Conservation (phyloP, 2,888 invertebrate genomes). For the Latrodectus elegans region DNA sequence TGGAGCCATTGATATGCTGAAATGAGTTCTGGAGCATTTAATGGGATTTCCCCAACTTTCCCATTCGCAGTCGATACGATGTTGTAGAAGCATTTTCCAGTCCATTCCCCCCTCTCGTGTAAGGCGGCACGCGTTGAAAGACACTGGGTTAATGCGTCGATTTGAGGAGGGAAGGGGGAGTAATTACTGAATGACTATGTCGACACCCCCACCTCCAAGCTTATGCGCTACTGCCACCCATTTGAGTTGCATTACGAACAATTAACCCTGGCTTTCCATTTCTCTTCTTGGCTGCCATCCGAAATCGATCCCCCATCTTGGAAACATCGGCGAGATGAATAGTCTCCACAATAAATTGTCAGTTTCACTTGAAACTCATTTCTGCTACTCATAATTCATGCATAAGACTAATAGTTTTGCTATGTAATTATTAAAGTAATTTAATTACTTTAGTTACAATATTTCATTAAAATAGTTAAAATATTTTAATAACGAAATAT, state of each 20-base stretch:
- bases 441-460: too few relatives aligned
- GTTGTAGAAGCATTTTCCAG: background rate
- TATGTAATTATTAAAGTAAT: too few relatives aligned
- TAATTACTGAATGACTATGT: slow-evolving; percentile 46
- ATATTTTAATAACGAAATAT: too few relatives aligned
- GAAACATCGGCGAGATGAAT: too few relatives aligned
- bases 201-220: slow-evolving; percentile 24
- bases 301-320: too few relatives aligned
- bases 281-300: background rate
- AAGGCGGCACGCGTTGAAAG: slow-evolving; percentile 22
- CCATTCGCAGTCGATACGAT: background rate
- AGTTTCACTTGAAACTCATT: too few relatives aligned
- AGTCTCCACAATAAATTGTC: too few relatives aligned
- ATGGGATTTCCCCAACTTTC: slow-evolving; percentile 44
- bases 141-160: slow-evolving; percentile 47
- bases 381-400: too few relatives aligned
- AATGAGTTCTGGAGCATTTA: slow-evolving; percentile 67
- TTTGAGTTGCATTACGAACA: slow-evolving; percentile 61
- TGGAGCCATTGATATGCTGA: background rate
- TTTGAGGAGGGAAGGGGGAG: slow-evolving; percentile 20
- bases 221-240: slow-evolving; percentile 21
- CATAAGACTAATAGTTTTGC: too few relatives aligned
- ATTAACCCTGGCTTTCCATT: slow-evolving; percentile 47
- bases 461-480: too few relatives aligned
- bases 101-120: background rate